Base-by-base conservation (phyloP, 2,888 invertebrate species). In the Monoplex corrugatus region DNA sequence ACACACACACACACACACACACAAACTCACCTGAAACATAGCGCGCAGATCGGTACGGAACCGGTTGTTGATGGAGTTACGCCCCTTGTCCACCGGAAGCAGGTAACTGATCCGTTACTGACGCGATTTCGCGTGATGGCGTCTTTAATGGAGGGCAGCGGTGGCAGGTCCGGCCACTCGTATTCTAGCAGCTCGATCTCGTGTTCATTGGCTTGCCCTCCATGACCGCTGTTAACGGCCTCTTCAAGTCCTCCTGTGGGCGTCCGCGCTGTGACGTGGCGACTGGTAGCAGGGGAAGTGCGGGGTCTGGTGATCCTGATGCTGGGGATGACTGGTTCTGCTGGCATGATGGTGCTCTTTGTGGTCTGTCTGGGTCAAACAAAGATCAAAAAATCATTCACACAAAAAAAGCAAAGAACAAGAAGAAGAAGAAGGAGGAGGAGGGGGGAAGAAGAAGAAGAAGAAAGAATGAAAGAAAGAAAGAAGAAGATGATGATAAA, bases 151-250 rank as follows among this genome's bases (percentile, higher is more conserved):
- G 93, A 89, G 23, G 93, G 92, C 10, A 95, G 92, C 0, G 95
- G 95, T 0, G 95, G 95, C 45, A 95, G 90, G 89, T 95, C 94
- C 2, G 95, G 94, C 95, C 95, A 95, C 87, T 95, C 95, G 89
- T 94, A 95, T 86, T 94, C 94, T 78, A 94, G 88, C 1, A 93
- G 92, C 88, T 94, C 94, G 28, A 93, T 93, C 28, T 93, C 91
- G 68, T 93, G 90, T 1, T 91, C 90, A 83, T 89, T 38, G 89
- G 90, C 8, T 72, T 89, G 23, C 90, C 91, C 35, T 86, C 90
- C 28, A 75, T 40, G 2, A 32, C 72, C 16, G 82, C 87, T 10
- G 78, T n/a, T n/a, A n/a, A n/a, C 84, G 19, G 75, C 82, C 23
- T 82, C 84, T 43, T 45, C 84, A 1, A 45, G 50, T 28, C 72